Evolutionary conservation across 2,888 invertebrate species (phyloP).

Genomic region (Petrolisthes manimaculis): DNA sequence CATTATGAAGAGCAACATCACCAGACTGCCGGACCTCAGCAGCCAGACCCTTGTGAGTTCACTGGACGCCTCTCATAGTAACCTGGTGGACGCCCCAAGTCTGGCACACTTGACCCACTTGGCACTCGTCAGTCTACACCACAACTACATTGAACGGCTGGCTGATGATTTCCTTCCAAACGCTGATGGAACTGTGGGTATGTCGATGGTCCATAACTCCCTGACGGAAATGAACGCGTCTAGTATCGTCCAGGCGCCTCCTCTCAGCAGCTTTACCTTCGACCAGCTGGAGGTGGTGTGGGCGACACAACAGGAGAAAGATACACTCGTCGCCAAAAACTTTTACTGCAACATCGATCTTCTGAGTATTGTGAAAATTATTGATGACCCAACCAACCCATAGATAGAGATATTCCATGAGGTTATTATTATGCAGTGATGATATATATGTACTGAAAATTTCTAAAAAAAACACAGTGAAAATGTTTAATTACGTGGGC

Average conservation of each 20-base stretch:
- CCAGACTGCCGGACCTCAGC: constrained; percentile 27
- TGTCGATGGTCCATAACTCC: constrained; percentile 17
- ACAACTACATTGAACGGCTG: constrained; percentile 12
- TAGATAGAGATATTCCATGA: not conserved
- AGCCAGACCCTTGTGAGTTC: not conserved
- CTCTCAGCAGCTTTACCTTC: constrained; percentile 24
- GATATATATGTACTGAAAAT: too few species aligned
- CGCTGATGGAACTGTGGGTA: not conserved
- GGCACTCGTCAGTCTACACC: not conserved
- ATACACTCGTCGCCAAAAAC: not conserved
- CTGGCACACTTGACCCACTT: not conserved
- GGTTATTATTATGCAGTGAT: too few species aligned
- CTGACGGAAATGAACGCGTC: constrained; percentile 32
- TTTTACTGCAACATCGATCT: constrained; percentile 29
- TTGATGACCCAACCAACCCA: constrained; percentile 13
- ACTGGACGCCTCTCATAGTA: not conserved
- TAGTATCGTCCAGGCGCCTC: constrained; percentile 11
- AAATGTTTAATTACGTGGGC: too few species aligned
- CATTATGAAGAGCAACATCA: constrained; percentile 7
- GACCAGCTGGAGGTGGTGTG: constrained; percentile 8
- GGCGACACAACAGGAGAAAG: constrained; percentile 23
- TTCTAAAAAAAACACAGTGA: too few species aligned
- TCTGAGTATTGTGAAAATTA: not conserved
- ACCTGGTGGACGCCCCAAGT: not conserved
- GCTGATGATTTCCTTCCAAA: constrained; percentile 27